Evolutionary conservation across 2,797 vertebrate genomes (phyloP).

Genomic region (Sebastes paucispinis): DNA sequence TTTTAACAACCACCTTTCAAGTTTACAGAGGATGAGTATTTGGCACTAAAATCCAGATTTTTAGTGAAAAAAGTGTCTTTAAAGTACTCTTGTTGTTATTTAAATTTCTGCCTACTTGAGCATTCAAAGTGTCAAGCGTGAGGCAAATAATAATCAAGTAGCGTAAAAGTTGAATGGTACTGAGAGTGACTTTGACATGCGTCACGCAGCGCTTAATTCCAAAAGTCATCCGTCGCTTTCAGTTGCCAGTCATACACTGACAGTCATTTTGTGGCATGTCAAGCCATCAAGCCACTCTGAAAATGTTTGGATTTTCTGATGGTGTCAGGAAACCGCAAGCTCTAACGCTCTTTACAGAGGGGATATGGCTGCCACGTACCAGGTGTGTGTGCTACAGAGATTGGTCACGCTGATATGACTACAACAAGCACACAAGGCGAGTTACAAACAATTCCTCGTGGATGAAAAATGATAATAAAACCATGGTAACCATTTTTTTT

Average conservation of each 20-base stretch:
- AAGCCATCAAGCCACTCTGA: constrained; percentile 32
- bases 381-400: neutral
- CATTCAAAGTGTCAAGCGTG: constrained; percentile 37
- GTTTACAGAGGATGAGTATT: neutral
- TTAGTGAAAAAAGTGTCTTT: neutral
- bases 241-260: constrained; percentile 42
- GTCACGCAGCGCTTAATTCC: constrained; percentile 18
- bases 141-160: constrained; percentile 30
- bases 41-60: neutral
- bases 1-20: neutral
- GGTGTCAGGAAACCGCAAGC: neutral
- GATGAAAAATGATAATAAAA: neutral
- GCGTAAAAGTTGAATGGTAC: constrained; percentile 21
- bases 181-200: constrained; percentile 43
- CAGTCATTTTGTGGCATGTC: constrained; percentile 39
- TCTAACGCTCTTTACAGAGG: constrained; percentile 2
- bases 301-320: constrained; percentile 17
- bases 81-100: constrained; percentile 11
- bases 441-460: neutral
- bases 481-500: neutral
- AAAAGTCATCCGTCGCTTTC: constrained; percentile 44
- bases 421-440: neutral
- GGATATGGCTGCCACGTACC: neutral
- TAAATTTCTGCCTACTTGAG: constrained; percentile 25
- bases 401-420: neutral